These are phyloP conservation scores for Chrysolina americana DNA, from an alignment of 2,888 invertebrate genomes.

Conservation along the genomic window DNA sequence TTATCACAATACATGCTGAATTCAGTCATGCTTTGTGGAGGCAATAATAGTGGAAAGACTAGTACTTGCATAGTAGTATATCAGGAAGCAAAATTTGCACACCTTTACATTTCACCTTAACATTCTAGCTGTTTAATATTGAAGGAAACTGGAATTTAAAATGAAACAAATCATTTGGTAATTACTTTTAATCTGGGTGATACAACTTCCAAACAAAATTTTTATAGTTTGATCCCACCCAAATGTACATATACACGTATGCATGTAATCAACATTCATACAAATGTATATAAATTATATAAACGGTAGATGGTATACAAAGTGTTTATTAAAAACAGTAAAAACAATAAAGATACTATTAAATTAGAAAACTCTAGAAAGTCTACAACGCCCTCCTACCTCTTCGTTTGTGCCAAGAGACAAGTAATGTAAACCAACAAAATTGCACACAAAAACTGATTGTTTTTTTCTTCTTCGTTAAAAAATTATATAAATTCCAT, in stretches of 20 bases:
- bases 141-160: background rate
- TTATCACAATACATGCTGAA: too few relatives aligned
- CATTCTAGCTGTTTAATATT: too few relatives aligned
- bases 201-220: conserved; percentile 6
- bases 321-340: conserved; percentile 56
- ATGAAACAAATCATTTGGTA: conserved; percentile 4
- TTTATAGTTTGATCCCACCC: conserved; percentile 22
- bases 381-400: conserved; percentile 56
- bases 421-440: conserved; percentile 41
- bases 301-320: conserved; percentile 63
- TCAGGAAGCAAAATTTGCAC: too few relatives aligned
- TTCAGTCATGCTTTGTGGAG: too few relatives aligned
- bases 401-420: conserved; percentile 52
- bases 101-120: too few relatives aligned
- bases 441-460: conserved; percentile 45
- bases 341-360: conserved; percentile 50
- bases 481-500: conserved; percentile 20
- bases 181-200: conserved; percentile 28
- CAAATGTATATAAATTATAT: conserved; percentile 56
- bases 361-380: conserved; percentile 49
- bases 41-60: too few relatives aligned
- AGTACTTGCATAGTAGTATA: too few relatives aligned
- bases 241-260: conserved; percentile 51
- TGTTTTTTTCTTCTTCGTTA: conserved; percentile 21
- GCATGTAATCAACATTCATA: conserved; percentile 33